Percentiles rank a stretch among this genome's conserved stretches.
These are phyloP conservation scores for Rhadina sibilatrix DNA, from an alignment of 2,113 vertebrate genomes.

Conservation along the genomic window DNA sequence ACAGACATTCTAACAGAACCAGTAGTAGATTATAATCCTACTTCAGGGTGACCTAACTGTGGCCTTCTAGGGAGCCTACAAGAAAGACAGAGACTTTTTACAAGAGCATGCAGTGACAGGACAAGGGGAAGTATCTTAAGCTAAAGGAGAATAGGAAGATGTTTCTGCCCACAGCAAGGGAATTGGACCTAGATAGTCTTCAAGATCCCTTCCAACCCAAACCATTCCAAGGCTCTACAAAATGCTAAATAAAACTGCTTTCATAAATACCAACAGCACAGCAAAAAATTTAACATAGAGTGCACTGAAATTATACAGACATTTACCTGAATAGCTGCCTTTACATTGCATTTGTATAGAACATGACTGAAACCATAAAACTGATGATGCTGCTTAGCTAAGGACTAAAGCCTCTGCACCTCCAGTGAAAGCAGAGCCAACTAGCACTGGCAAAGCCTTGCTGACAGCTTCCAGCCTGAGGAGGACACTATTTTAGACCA, in stretches of 20 bases:
- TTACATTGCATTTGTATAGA: neutral
- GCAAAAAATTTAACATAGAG: neutral
- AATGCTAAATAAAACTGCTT: neutral
- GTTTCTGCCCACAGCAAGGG: neutral
- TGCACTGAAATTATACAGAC: neutral
- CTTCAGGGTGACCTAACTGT: neutral
- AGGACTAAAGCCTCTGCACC: neutral
- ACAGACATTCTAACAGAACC: neutral
- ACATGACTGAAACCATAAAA: neutral
- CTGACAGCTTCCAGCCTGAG: neutral
- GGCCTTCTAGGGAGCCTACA: neutral
- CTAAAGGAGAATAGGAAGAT: neutral
- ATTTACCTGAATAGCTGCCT: neutral
- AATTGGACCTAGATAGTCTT: neutral
- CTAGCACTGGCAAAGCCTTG: neutral
- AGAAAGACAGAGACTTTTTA: neutral
- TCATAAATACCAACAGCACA: neutral
- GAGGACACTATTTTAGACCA: neutral
- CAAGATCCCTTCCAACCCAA: neutral
- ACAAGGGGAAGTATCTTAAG: neutral
- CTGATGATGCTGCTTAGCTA: neutral
- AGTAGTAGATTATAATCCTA: neutral
- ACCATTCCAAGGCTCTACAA: neutral
- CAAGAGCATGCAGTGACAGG: neutral
- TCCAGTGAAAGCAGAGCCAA: neutral